Base-by-base conservation (phyloP, 2,888 invertebrate species). In the Erpobdella octoculata region DNA sequence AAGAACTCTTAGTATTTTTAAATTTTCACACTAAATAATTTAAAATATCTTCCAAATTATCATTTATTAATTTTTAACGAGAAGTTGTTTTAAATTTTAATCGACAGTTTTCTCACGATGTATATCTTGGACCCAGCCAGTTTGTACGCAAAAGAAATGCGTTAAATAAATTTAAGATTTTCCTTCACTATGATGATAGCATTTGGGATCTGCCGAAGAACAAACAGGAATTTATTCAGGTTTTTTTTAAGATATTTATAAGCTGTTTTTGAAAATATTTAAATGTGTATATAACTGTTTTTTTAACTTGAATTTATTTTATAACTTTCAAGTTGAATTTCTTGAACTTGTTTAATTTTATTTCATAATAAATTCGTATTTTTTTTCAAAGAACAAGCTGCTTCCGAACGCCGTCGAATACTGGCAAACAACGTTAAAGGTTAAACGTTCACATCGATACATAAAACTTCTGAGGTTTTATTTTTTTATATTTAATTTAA, bases 361-460 rank as follows among this genome's bases (percentile, higher is more conserved):
- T 64, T 64, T 8, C n/a, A 33, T 21, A 9, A 33, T 31, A 28
- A 64, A 33, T 9, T 9, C 9, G 25, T 12, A 21, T 58, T n/a
- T 28, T 8, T 8, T n/a, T 25, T 15, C 62, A 61, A 9, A 67
- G 67, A 67, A 67, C 18, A 37, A 46, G 46, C 38, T 67, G n/a
- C 46, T 67, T 28, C 67, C 67, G 8, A 35, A 69, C 18, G 53
- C 59, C 31, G 18, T 69, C 25, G 28, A 18, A 33, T 58, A 53
- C 21, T 67, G 67, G 67, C 31, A 41, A 18, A 31, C 66, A 28
- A 72, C 72, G 21, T 66, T 38, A 35, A 31, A 33, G 58, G 61
- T 68, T 38, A 33, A 33, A 28, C 21, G 46, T 21, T 1, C 28
- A 21, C 41, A 38, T 38, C 46, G 46, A 12, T 41, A 33, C 3